Percentiles rank a stretch among this genome's conserved stretches.
Conservation (phyloP, 2,113 vertebrate genomes). For the Amia ocellicauda region DNA sequence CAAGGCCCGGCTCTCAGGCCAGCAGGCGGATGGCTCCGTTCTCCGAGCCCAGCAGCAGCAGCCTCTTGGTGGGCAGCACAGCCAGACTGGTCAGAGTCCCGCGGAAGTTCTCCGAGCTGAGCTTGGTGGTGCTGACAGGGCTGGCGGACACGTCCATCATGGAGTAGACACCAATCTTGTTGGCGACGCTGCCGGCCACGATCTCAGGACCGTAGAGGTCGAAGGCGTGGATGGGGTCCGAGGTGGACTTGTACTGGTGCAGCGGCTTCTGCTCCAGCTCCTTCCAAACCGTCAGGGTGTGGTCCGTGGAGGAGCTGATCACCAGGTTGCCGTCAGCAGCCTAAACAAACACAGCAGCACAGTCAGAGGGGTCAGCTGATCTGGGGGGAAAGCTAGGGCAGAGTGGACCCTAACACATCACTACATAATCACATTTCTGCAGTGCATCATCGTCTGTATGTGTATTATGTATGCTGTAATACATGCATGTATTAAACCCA, state of each 20-base stretch:
- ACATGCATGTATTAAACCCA: too few relatives aligned
- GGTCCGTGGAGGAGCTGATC: slow-evolving; percentile 90
- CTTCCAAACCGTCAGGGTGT: slow-evolving; percentile 91
- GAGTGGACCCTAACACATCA: too few relatives aligned
- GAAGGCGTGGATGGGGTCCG: slow-evolving; percentile 88
- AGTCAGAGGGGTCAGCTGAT: neutral
- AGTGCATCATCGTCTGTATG: too few relatives aligned
- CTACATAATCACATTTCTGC: too few relatives aligned
- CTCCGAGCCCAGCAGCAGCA: slow-evolving; percentile 91
- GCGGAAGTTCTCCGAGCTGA: slow-evolving; percentile 95
- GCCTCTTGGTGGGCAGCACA: slow-evolving; percentile 88
- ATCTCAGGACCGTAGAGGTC: slow-evolving; percentile 87
- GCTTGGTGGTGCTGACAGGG: slow-evolving; percentile 80
- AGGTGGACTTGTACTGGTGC: slow-evolving; percentile 85
- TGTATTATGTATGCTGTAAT: too few relatives aligned
- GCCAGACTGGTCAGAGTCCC: slow-evolving; percentile 91
- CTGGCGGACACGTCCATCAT: slow-evolving; percentile 80
- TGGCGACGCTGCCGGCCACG: slow-evolving; percentile 87
- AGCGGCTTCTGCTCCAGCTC: slow-evolving; percentile 89
- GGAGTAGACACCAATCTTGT: slow-evolving; percentile 93
- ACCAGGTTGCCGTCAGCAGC: slow-evolving; percentile 85
- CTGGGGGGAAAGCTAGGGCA: neutral
- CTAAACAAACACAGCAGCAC: slow-evolving; percentile 52
- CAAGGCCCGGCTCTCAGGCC: slow-evolving; percentile 59
- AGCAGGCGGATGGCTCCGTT: slow-evolving; percentile 86